A percentile compares a stretch with the other conserved stretches of the same genome.
These are phyloP conservation scores for Danionella cerebrum DNA, from an alignment of 2,113 vertebrate species.

Conservation along the genomic window DNA sequence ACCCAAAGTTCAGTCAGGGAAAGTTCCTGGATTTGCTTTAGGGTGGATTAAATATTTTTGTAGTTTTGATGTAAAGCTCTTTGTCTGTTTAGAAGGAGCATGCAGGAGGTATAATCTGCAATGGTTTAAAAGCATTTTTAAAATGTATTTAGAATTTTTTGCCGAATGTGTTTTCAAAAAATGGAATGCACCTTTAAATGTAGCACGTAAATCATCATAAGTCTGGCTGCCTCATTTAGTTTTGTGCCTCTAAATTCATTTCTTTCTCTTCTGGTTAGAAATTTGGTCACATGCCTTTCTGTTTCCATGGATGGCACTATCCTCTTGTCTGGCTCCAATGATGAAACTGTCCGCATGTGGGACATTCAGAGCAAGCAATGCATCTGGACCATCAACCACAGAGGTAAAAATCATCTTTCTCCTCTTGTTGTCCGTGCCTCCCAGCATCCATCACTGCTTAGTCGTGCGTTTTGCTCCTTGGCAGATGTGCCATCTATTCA, in stretches of 20 bases:
- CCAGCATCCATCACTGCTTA: conserved; percentile 19
- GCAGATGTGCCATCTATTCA: conserved; percentile 1
- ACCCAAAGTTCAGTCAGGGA: not conserved
- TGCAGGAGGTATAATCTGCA: conserved; percentile 19
- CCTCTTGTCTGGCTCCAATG: conserved; percentile 86
- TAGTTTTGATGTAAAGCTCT: not conserved
- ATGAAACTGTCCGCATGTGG: conserved; percentile 87
- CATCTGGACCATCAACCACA: conserved; percentile 76
- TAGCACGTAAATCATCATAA: no score
- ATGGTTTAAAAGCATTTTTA: not conserved
- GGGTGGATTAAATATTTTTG: not conserved
- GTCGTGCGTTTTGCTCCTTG: conserved; percentile 1
- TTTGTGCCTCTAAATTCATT: not conserved
- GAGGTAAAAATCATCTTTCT: conserved; percentile 67
- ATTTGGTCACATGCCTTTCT: conserved; percentile 86
- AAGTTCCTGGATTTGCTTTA: not conserved
- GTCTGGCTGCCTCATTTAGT: not conserved
- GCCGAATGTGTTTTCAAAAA: no score
- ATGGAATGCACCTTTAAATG: no score
- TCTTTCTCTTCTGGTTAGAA: conserved; percentile 58
- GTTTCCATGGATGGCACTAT: conserved; percentile 85
- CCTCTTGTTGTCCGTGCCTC: not conserved
- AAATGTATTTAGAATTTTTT: not conserved
- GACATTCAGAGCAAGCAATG: conserved; percentile 93
- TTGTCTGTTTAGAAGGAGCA: not conserved